A percentile compares a stretch with the other conserved stretches of the same genome.
These are phyloP conservation scores for Himalopsyche japonica DNA, from an alignment of 2,888 invertebrate species.

Conservation along the genomic window DNA sequence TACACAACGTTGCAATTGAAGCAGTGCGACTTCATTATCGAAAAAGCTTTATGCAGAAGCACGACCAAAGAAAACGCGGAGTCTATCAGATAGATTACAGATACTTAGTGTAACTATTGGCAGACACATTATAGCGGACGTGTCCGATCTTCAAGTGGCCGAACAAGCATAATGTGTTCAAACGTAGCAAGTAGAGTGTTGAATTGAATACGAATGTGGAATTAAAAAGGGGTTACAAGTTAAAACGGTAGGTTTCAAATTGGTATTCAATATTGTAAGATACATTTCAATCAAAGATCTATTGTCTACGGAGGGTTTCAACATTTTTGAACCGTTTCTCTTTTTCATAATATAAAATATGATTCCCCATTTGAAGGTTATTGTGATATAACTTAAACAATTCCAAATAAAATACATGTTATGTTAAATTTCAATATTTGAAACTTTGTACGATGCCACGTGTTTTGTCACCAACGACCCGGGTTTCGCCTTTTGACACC, in stretches of 20 bases:
- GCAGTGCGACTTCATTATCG: background rate
- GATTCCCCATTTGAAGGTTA: too few relatives aligned
- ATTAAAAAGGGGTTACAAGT: background rate
- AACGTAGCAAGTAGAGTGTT: background rate
- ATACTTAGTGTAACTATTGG: conserved; percentile 26
- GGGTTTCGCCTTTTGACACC: too few relatives aligned
- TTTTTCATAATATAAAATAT: too few relatives aligned
- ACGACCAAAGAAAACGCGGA: background rate
- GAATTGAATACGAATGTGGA: background rate
- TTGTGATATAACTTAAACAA: too few relatives aligned
- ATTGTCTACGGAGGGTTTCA: too few relatives aligned
- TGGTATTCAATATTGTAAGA: background rate
- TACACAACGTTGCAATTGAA: background rate
- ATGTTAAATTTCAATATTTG: too few relatives aligned
- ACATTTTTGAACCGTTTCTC: too few relatives aligned
- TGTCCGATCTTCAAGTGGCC: background rate
- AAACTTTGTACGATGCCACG: too few relatives aligned
- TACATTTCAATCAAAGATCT: too few relatives aligned
- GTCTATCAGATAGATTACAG: conserved; percentile 15
- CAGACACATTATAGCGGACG: conserved; percentile 19
- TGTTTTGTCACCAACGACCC: too few relatives aligned
- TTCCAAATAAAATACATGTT: too few relatives aligned
- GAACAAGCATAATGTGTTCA: background rate
- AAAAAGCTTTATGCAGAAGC: background rate
- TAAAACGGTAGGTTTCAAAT: background rate